Base-by-base conservation (phyloP, 2,888 invertebrate species). In the Ophioninae sp. region DNA sequence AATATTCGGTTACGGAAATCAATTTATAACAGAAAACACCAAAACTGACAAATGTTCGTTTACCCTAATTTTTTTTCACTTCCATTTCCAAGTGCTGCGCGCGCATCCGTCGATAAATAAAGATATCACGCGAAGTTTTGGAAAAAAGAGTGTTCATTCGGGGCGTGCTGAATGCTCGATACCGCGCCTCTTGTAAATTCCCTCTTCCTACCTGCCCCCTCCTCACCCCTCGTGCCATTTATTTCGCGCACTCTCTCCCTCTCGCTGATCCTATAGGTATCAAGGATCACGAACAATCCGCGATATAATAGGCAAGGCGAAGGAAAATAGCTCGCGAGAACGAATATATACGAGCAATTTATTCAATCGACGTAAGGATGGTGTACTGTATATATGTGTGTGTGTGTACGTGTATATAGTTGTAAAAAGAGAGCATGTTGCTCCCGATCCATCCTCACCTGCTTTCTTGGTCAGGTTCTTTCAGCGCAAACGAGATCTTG, bases 381-480 rank as follows among this genome's bases (percentile, higher is more conserved):
- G 37, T 63, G 64, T 69, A 51, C n/a, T 61, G 41, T 23, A 59
- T 39, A 68, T n/a, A 68, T 44, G 63, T 22, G 63, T 63, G 44
- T 44, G 8, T 68, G 58, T 81, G 72, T 79, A 68, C 51, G 44
- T 44, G 44, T 61, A 30, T 74, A 61, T 61, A 80, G 61, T 39
- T 74, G 68, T 68, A 63, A 82, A 77, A 65, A 58, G 80, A 74
- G 74, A 83, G 79, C 79, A 75, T 79, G 84, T 76, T 84, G 84
- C 84, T 79, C 79, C 84, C 76, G 81, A 84, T 84, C 81, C 81
- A 81, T 84, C 84, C 81, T 84, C 84, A 84, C 84, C 84, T 84
- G 84, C 81, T 79, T 72, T 79, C 79, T 78, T 56, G 79, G 75
- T 81, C 79, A 64, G 79, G 72, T 75, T 84, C 81, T 78, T 71